Base-by-base conservation (phyloP, 1,140 invertebrate species). In the Brachionus rubens region DNA sequence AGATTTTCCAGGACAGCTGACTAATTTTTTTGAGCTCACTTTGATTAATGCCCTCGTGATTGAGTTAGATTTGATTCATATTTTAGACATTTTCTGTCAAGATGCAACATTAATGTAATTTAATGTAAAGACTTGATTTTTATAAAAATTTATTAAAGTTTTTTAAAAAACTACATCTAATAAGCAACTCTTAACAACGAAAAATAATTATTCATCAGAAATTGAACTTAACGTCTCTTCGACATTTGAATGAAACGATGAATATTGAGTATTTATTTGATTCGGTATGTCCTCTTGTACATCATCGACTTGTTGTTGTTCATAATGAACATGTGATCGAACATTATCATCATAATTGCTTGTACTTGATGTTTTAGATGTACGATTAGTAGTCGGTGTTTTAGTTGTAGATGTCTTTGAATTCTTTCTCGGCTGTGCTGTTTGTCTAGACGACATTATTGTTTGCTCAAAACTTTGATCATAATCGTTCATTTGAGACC, bases 391-490 rank as follows among this genome's bases (percentile, higher is more conserved):
- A 7, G 54, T 36, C 3, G 54, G 9, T 36, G 54, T 59, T 28
- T 59, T 59, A 16, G 36, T 1, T 19, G 54, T 33, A 59, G 36
- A 28, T 16, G 28, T 59, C 36, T 59, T 59, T 3, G 54, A 36
- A 9, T 33, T 59, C 7, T 59, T 59, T 33, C 54, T 33, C 19
- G 33, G 54, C 16, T 16, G 26, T 6, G 14, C n/a, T 14, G 36
- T 9, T 5, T 59, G 26, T 28, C 36, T 59, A 19, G 54, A 59
- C 19, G 54, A 59, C 33, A 33, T 36, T 1, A 59, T 5, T 36
- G 54, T 59, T 36, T 59, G 54, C 30, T 59, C 54, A 16, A 59
- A 59, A 16, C 54, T 59, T 9, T 59, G 54, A n/a, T 59, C 54
- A 19, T 59, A 59, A n/a, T 59, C 54, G 36, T 33, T 59, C 9